Base-by-base conservation (phyloP, 2,113 vertebrate genomes). In the Xiphophorus maculatus region DNA sequence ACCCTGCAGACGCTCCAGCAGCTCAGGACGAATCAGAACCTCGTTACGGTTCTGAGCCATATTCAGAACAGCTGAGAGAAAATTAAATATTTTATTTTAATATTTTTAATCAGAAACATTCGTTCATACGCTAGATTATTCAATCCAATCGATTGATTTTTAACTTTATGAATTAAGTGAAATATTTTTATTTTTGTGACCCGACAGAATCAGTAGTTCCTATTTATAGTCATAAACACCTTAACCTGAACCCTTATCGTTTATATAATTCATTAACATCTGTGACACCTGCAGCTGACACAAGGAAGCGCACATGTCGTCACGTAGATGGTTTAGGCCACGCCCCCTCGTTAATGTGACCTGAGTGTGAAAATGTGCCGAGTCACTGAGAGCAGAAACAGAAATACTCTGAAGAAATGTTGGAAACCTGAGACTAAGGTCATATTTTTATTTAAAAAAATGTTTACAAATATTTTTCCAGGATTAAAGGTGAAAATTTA, bases 1-100 rank as follows among this genome's bases (percentile, higher is more conserved):
- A 17, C 51, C 30, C 58, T 27, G 58, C 22, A 75, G 64, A 69
- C 60, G 48, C 60, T 35, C 58, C 17, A 76, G 40, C 65, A 42
- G 65, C 35, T n/a, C 25, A 5, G 25, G 51, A n/a, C 2, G 0
- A n/a, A 58, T n/a, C 22, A 25, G 25, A 58, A 58, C 48, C 6
- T 8, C 17, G 3, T 42, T 42, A 15, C 4, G 13, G 3, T 42
- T 42, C 40, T 42, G 14, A 15, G 11, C 35, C 10, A 11, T 37
- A 11, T 37, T 37, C 35, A 37, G 35, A 37, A 37, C 35, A 3
- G 35, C 35, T 37, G 2, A 37, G 35, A 37, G 35, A 42, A 42
- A 42, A 42, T 15, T 1, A 1, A 42, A 42, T 3, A 13, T 15
- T 42, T 42, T 42, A 42, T 15, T 42, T 37, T 42, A 4, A 42